Conservation (phyloP, 2,113 vertebrate species). For the Oxygymnocypris stewartii region DNA sequence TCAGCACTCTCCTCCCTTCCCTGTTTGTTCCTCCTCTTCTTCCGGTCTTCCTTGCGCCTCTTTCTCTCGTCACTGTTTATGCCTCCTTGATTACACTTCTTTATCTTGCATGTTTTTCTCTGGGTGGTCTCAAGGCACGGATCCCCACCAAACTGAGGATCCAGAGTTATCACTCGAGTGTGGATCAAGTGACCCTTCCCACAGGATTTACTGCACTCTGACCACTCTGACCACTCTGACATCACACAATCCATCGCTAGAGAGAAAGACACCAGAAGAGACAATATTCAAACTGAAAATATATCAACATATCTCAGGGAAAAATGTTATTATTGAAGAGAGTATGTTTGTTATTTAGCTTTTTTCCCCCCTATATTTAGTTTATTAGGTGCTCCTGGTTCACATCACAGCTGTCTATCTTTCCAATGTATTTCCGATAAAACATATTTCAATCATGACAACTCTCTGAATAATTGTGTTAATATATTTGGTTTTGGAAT, state of each 20-base stretch:
- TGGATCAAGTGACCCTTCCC: conserved; percentile 95
- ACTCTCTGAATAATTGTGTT: too few relatives aligned
- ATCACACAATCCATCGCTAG: conserved; percentile 90
- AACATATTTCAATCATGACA: too few relatives aligned
- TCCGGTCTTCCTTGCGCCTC: conserved; percentile 88
- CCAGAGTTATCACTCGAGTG: conserved; percentile 86
- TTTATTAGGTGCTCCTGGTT: neutral
- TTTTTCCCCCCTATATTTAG: neutral
- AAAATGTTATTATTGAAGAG: neutral
- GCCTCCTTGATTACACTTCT: conserved; percentile 86
- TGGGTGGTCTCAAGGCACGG: conserved; percentile 90
- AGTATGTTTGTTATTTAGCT: neutral
- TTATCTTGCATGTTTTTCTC: conserved; percentile 89
- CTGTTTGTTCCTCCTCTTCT: conserved; percentile 87
- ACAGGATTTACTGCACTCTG: conserved; percentile 96
- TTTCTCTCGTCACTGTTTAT: conserved; percentile 83
- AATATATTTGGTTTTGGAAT: too few relatives aligned
- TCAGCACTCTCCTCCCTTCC: conserved; percentile 74
- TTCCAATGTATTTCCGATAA: too few relatives aligned
- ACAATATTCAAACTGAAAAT: neutral
- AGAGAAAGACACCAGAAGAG: conserved; percentile 12
- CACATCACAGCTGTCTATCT: neutral
- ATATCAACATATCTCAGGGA: too few relatives aligned
- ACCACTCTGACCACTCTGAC: conserved; percentile 95
- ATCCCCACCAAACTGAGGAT: conserved; percentile 93